Base-by-base conservation (phyloP, 2,797 vertebrate species). In the Brotula barbata region DNA sequence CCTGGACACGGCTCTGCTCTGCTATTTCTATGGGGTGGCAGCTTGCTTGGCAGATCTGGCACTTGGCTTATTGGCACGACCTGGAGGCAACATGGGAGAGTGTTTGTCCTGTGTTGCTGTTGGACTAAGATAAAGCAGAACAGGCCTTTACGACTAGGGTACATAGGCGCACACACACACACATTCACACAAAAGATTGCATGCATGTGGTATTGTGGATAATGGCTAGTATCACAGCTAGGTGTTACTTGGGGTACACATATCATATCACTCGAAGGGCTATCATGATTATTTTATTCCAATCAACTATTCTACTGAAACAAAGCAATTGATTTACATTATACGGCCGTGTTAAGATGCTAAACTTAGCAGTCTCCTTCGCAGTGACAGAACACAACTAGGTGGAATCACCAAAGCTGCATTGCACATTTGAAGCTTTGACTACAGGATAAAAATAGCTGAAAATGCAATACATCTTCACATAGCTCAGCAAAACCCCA, bases 41-140 rank as follows among this genome's bases (percentile, higher is more conserved):
- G 81, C 80, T 85, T 88, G 85, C 83, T 86, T 89, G 87, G 87
- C 82, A 83, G 84, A 79, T 83, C 83, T 80, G 81, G 67, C 69
- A n/a, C n/a, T n/a, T 50, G 56, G 81, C 73, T 84, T 83, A 86
- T 80, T 92, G 90, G 90, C 91, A 89, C 80, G 65, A 81, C 74
- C 81, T 55, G 15, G 77, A 78, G 81, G 82, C 86, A 83, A 85
- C 82, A 81, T 80, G 82, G 82, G 82, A 84, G 82, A 80, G 77
- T 86, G 84, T 86, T 87, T 90, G 86, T 87, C 85, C 84, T 89
- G 80, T 74, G 84, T 77, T 86, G 86, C 90, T 92, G 90, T 81
- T 87, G 81, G 82, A 85, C 74, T 74, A 81, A 89, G 89, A 92
- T 91, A 91, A 91, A 91, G 80, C 84, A 83, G 80, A 82, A 58